Conservation (phyloP, 2,113 vertebrate genomes). For the Larimichthys polyactis region DNA sequence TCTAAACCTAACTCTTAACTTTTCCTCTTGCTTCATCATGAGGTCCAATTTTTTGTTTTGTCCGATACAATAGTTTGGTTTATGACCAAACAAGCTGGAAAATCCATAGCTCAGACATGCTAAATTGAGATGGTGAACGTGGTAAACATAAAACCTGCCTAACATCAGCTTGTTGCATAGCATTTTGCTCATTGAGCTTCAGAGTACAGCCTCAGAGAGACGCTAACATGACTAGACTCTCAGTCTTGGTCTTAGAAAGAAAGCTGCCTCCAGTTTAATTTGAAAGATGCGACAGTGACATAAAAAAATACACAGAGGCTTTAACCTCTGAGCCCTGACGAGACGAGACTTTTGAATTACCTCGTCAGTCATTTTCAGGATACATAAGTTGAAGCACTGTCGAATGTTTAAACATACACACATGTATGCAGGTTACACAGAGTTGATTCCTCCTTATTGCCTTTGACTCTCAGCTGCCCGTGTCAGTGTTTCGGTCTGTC, state of each 20-base stretch:
- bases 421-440: background rate
- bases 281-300: background rate
- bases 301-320: background rate
- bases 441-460: background rate
- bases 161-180: background rate
- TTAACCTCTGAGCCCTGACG: background rate
- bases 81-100: no score
- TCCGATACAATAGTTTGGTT: no score
- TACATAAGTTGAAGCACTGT: background rate
- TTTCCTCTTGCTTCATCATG: no score
- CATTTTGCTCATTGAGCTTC: no score
- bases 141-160: background rate
- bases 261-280: no score
- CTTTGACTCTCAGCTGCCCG: background rate
- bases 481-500: conserved; percentile 34
- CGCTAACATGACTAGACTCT: background rate
- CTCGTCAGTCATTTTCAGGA: background rate
- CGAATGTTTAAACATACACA: background rate
- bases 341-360: background rate
- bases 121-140: no score
- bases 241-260: no score
- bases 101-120: no score
- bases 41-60: no score
- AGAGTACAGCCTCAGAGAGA: background rate
- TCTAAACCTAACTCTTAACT: no score